These are phyloP conservation scores for Epistrophe eligans DNA, from an alignment of 2,888 invertebrate genomes.

Conservation along the genomic window DNA sequence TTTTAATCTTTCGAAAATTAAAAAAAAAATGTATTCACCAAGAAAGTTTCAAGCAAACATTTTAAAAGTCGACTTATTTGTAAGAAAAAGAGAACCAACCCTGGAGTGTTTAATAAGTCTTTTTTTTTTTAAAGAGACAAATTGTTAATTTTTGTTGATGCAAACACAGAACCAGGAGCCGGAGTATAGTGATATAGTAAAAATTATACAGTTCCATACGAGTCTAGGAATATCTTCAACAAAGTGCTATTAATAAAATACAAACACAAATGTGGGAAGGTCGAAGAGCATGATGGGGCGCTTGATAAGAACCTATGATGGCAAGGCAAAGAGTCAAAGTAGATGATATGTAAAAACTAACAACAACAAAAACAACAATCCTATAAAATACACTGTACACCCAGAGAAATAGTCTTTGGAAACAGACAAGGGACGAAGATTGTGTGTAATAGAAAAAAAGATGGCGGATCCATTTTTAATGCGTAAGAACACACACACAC, in stretches of 20 bases:
- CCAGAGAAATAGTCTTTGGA: background rate
- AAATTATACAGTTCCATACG: background rate
- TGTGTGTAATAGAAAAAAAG: slow-evolving; percentile 18
- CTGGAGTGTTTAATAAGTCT: slow-evolving; percentile 16
- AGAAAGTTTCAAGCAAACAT: slow-evolving; percentile 1
- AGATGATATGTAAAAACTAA: slow-evolving; percentile 24
- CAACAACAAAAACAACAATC: background rate
- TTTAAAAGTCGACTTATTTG: slow-evolving; percentile 18
- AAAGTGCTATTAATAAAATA: slow-evolving; percentile 24
- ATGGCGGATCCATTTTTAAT: slow-evolving; percentile 38
- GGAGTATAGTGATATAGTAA: background rate
- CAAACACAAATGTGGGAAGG: background rate
- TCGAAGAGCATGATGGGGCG: background rate
- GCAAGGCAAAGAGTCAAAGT: background rate
- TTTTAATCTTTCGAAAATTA: no score
- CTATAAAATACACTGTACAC: slow-evolving; percentile 27
- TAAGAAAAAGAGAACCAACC: background rate
- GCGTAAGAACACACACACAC: slow-evolving; percentile 20
- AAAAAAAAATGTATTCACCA: background rate
- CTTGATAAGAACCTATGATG: slow-evolving; percentile 15
- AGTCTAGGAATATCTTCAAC: background rate
- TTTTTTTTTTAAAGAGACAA: slow-evolving; percentile 19
- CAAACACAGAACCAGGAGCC: background rate
- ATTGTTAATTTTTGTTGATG: background rate
- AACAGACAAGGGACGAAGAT: background rate